Conservation (phyloP, 2,113 vertebrate genomes). For the Notothenia rossii region DNA sequence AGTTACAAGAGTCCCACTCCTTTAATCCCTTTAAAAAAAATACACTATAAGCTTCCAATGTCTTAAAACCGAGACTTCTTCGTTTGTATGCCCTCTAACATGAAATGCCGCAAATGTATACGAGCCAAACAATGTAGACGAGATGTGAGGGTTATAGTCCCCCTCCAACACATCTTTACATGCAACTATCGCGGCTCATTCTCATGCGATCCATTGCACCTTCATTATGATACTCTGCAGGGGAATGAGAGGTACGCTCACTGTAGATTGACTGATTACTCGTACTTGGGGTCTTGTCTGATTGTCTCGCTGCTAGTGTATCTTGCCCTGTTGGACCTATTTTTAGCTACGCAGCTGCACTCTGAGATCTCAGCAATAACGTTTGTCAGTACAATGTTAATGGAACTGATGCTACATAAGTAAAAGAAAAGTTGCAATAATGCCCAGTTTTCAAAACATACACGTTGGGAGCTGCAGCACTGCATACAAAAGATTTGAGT, state of each 20-base stretch:
- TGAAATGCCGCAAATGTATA: neutral
- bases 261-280: slow-evolving; percentile 78
- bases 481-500: neutral
- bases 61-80: neutral
- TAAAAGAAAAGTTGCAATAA: slow-evolving; percentile 6
- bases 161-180: neutral
- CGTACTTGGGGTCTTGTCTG: slow-evolving; percentile 51
- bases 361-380: neutral
- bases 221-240: slow-evolving; percentile 56
- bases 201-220: slow-evolving; percentile 47
- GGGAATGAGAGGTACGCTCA: slow-evolving; percentile 56
- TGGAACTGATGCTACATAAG: neutral
- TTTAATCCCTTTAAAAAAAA: no score
- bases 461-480: neutral
- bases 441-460: neutral
- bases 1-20: neutral
- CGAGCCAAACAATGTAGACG: neutral
- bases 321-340: neutral
- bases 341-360: neutral
- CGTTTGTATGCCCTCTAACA: neutral
- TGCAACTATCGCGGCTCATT: slow-evolving; percentile 19
- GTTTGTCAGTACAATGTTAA: slow-evolving; percentile 2
- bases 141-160: neutral
- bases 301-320: slow-evolving; percentile 6
- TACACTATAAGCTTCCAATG: neutral